Percentiles rank a stretch among this genome's conserved stretches.
These are phyloP conservation scores for Sminthurinus aureus DNA, from an alignment of 2,888 invertebrate species.

Conservation along the genomic window DNA sequence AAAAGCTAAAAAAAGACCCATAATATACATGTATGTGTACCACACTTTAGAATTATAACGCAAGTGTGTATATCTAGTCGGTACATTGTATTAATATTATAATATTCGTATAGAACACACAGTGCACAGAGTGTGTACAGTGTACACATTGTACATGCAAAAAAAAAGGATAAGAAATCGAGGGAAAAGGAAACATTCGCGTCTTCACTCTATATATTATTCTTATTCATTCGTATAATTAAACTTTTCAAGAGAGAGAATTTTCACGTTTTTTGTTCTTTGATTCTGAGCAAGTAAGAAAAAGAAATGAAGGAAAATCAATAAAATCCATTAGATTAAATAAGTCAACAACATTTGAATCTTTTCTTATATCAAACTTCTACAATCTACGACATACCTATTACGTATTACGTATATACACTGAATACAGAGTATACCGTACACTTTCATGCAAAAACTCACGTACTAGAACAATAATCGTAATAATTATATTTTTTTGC, in stretches of 20 bases:
- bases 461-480: background rate
- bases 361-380: background rate
- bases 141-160: too few relatives aligned
- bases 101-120: background rate
- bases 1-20: too few relatives aligned
- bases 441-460: background rate
- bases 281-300: background rate
- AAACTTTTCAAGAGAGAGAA: background rate
- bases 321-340: slow-evolving; percentile 15
- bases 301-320: background rate
- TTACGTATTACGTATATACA: too few relatives aligned
- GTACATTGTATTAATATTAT: background rate
- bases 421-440: background rate
- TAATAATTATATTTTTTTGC: too few relatives aligned
- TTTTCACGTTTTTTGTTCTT: background rate
- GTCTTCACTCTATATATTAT: background rate
- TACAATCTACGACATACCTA: background rate
- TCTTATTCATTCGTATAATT: background rate
- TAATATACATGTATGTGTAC: too few relatives aligned
- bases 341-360: background rate
- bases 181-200: background rate
- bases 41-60: too few relatives aligned
- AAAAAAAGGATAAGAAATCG: background rate
- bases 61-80: too few relatives aligned
- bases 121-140: background rate